Base-by-base conservation (phyloP, 2,113 vertebrate species). In the Anolis carolinensis region DNA sequence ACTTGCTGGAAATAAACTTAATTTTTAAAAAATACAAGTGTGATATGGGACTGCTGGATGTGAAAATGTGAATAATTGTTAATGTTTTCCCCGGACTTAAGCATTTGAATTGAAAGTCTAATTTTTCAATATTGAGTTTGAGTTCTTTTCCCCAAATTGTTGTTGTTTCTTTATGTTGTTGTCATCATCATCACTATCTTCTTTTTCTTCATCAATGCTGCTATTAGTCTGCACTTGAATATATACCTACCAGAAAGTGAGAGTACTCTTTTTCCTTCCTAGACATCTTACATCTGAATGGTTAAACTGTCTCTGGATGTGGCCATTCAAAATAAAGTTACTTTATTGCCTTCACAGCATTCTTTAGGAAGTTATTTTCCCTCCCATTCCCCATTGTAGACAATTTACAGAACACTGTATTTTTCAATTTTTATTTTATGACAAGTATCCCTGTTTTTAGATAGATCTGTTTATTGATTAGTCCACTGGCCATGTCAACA, bases 31-130 rank as follows among this genome's bases (percentile, higher is more conserved):
- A 30, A 7, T 67, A 9, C 18, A 65, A 25, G 7, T 25, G 16
- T 23, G 13, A 81, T 79, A 34, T 21, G 7, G 50, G 4, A 5
- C 16, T 74, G 39, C 25, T 36, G 55, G 14, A 59, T 59, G 55
- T 59, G 52, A 59, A 59, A 59, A 59, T 59, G 14, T 30, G 0
- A 0, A 0, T 81, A 36, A 25, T 5, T 10, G 34, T 32, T 55
- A 62, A 4, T 34, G 16, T 59, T 79, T 16, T 79, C 8, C 34
- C 39, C 3, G 39, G 59, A 44, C 34, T 65, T 67, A 39, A 63
- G 4, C 55, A 63, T 79, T 63, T 50, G 4, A 14, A 63, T 11
- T 79, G 77, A 63, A 79, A 7, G 32, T 11, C 79, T 39, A 30
- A 30, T 65, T 44, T 44, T 44, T 10, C 39, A 30, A 30, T 67